These are phyloP conservation scores for Patella vulgata DNA, from an alignment of 1,140 invertebrate genomes.

Conservation along the genomic window DNA sequence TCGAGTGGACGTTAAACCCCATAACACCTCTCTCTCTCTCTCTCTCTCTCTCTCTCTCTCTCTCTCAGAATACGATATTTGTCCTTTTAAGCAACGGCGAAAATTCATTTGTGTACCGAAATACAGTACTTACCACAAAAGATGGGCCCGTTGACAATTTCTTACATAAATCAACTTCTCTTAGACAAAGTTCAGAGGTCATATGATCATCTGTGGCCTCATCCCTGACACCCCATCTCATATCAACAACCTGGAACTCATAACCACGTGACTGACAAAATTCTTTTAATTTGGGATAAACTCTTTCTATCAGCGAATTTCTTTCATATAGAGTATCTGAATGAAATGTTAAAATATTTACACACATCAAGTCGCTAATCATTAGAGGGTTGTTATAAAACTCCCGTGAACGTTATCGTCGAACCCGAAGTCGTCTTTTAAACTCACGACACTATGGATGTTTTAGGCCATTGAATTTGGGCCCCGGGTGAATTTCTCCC, in stretches of 20 bases:
- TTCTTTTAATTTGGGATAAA: constrained; percentile 94
- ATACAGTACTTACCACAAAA: constrained; percentile 78
- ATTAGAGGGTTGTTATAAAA: no score
- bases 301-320: constrained; percentile 97
- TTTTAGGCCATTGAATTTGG: no score
- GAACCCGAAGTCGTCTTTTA: no score
- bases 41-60: neutral
- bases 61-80: no score
- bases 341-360: no score
- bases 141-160: constrained; percentile 96
- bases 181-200: constrained; percentile 97
- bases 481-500: no score
- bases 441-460: no score
- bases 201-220: constrained; percentile 98
- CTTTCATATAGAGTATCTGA: constrained; percentile 94
- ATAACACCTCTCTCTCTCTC: constrained; percentile 8
- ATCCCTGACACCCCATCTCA: constrained; percentile 87
- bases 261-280: constrained; percentile 74
- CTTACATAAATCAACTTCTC: constrained; percentile 96
- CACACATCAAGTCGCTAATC: no score
- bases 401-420: no score
- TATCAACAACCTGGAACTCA: constrained; percentile 68
- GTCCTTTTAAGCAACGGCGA: no score
- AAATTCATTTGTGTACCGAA: neutral
- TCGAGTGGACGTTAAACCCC: no score